Conservation (phyloP, 1,140 invertebrate species). For the Steinernema khuongi region DNA sequence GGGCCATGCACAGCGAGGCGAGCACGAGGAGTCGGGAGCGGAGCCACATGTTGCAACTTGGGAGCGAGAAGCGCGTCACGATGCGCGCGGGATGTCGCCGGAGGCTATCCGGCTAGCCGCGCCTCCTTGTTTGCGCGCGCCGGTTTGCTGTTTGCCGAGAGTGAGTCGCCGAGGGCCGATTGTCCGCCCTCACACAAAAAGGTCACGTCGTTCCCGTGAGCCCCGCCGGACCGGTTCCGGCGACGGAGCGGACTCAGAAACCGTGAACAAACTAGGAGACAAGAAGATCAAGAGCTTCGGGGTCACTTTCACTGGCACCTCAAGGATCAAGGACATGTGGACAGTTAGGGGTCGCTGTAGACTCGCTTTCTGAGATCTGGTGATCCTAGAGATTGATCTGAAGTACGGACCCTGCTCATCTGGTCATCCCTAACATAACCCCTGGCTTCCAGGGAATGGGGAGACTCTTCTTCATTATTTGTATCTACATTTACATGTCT, state of each 20-base stretch:
- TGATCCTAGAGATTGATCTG: too few relatives aligned
- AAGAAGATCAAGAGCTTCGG: too few relatives aligned
- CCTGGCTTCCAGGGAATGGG: too few relatives aligned
- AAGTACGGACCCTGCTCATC: too few relatives aligned
- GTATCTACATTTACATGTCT: too few relatives aligned
- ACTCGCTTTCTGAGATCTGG: too few relatives aligned
- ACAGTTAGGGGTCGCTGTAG: too few relatives aligned
- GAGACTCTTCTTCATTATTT: too few relatives aligned
- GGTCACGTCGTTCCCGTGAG: neutral
- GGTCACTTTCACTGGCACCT: too few relatives aligned
- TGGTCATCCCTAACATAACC: too few relatives aligned
- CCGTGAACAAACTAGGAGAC: too few relatives aligned
- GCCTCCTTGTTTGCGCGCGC: neutral
- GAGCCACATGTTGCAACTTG: neutral
- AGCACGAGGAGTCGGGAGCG: neutral
- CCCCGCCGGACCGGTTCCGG: neutral
- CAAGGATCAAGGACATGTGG: too few relatives aligned
- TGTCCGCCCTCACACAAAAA: conserved; percentile 12
- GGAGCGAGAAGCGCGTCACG: neutral
- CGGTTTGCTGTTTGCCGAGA: neutral
- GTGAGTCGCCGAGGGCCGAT: neutral
- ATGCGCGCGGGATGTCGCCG: neutral
- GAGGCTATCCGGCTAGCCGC: neutral
- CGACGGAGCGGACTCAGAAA: neutral
- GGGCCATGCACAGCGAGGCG: neutral